Evolutionary conservation across 37 sponge, comb jelly and placozoan species (phyloP).

Genomic region (Cladorhizidae sp.): DNA sequence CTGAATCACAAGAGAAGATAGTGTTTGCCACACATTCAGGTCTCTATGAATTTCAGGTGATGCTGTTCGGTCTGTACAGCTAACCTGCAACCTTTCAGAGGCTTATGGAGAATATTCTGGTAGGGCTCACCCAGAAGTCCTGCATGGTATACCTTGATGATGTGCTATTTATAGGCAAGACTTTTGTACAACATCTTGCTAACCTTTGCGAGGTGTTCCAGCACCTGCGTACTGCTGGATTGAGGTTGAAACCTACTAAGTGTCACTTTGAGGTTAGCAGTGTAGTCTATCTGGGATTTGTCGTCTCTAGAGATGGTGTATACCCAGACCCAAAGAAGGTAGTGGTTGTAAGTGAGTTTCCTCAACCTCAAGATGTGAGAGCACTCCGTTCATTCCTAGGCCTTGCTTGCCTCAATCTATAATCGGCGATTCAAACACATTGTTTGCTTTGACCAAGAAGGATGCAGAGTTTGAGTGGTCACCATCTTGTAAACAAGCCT

Average conservation of each 20-base stretch:
- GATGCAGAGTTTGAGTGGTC: slow-evolving; percentile 33
- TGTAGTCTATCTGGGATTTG: slow-evolving; percentile 33
- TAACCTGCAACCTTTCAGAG: slow-evolving; percentile 39
- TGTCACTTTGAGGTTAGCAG: neutral
- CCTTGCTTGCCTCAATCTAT: slow-evolving; percentile 7
- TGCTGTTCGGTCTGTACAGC: slow-evolving; percentile 33
- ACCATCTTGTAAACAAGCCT: slow-evolving; percentile 23
- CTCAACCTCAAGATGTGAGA: neutral
- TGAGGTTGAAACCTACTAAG: slow-evolving; percentile 46
- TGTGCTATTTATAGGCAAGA: slow-evolving; percentile 8
- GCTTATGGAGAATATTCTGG: slow-evolving; percentile 27
- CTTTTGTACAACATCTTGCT: slow-evolving; percentile 21
- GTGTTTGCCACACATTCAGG: slow-evolving; percentile 9
- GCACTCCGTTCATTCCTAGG: slow-evolving; percentile 8
- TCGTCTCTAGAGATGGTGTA: slow-evolving; percentile 37
- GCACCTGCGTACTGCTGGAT: neutral
- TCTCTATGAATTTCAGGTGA: slow-evolving; percentile 18
- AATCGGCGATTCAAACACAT: slow-evolving; percentile 5
- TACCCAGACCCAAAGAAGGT: neutral
- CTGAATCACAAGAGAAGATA: slow-evolving; percentile 17
- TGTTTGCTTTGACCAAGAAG: neutral
- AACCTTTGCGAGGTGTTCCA: slow-evolving; percentile 10
- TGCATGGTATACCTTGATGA: slow-evolving; percentile 51
- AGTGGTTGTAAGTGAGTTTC: slow-evolving; percentile 4
- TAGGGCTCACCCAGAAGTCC: neutral